These are phyloP conservation scores for Platichthys stellatus DNA, from an alignment of 2,113 vertebrate genomes.

Conservation along the genomic window DNA sequence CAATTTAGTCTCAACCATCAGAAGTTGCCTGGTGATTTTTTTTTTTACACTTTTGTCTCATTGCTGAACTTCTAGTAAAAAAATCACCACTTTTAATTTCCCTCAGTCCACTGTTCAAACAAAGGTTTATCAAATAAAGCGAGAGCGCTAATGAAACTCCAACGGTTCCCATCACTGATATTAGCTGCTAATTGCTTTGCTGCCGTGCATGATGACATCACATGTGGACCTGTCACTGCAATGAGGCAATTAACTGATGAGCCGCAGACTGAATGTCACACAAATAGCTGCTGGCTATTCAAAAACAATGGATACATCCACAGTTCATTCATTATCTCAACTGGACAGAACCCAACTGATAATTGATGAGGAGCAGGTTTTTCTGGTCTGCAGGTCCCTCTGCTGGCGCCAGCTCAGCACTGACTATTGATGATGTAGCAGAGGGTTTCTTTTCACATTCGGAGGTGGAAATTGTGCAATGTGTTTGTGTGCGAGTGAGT, in stretches of 20 bases:
- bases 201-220: not conserved
- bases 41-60: not conserved
- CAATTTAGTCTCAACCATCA: not conserved
- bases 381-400: slow-evolving; percentile 66
- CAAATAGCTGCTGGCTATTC: too few relatives aligned
- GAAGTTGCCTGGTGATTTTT: not conserved
- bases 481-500: slow-evolving; percentile 21
- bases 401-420: slow-evolving; percentile 46
- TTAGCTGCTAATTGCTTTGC: not conserved
- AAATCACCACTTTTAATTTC: too few relatives aligned
- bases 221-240: slow-evolving; percentile 1
- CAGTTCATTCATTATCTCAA: too few relatives aligned
- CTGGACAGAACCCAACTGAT: too few relatives aligned
- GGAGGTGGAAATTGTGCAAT: not conserved
- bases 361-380: not conserved
- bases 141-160: not conserved
- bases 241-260: slow-evolving; percentile 26
- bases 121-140: not conserved
- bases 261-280: too few relatives aligned
- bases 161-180: not conserved
- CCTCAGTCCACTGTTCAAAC: not conserved
- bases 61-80: too few relatives aligned
- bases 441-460: not conserved
- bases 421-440: not conserved
- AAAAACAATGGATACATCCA: too few relatives aligned